Evolutionary conservation across 1,140 invertebrate genomes (phyloP).

Genomic region (Drosophila ohnishii): DNA sequence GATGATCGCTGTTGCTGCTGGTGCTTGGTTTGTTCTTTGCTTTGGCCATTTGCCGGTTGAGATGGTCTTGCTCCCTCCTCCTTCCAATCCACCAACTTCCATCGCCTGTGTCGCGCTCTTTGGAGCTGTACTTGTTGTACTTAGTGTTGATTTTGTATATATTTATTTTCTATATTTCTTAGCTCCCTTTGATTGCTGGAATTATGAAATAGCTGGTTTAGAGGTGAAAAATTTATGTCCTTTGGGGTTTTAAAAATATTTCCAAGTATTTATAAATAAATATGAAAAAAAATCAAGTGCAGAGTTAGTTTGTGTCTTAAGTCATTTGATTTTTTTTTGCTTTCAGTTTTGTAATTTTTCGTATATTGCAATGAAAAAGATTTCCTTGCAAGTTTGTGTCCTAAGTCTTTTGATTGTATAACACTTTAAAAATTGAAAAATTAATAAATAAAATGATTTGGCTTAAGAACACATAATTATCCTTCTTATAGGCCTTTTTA

Average conservation of each 20-base stretch:
- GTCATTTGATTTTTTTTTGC: not conserved
- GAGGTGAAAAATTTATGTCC: not conserved
- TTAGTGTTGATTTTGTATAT: constrained; percentile 51
- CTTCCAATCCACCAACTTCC: not conserved
- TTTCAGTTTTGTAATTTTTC: not conserved
- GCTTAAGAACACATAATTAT: not conserved
- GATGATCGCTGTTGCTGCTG: constrained; percentile 30
- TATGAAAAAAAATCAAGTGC: not conserved
- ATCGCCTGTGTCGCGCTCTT: constrained; percentile 3
- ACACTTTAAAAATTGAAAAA: not conserved
- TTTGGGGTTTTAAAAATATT: not conserved
- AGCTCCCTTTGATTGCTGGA: not conserved
- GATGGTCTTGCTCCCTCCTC: constrained; percentile 51
- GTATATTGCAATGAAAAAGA: not conserved
- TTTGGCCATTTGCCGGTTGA: constrained; percentile 76
- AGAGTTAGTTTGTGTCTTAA: not conserved
- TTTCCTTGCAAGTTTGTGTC: constrained; percentile 7
- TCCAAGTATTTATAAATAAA: no score
- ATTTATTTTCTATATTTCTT: not conserved
- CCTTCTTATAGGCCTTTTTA: not conserved
- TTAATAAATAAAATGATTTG: not conserved
- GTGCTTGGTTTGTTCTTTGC: constrained; percentile 45
- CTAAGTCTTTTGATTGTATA: constrained; percentile 27
- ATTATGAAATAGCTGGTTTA: not conserved
- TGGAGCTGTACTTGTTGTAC: constrained; percentile 74